These are phyloP conservation scores for Drosophila yooni DNA, from an alignment of 2,888 invertebrate species.

Conservation along the genomic window DNA sequence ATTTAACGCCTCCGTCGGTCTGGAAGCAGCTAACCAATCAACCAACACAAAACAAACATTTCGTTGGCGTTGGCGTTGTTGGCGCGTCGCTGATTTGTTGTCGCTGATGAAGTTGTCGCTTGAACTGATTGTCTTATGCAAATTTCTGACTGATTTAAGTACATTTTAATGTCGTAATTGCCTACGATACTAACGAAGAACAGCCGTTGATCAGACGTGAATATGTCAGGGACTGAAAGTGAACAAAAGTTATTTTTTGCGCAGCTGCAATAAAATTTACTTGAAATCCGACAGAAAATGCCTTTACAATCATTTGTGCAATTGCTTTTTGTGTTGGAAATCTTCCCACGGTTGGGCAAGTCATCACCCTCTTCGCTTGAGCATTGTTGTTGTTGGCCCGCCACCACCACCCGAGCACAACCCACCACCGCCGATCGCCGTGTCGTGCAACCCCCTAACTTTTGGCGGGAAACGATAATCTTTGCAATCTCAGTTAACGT, in stretches of 20 bases:
- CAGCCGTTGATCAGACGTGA: conserved; percentile 27
- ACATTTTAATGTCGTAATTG: conserved; percentile 69
- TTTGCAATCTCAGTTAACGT: conserved; percentile 58
- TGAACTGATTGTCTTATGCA: conserved; percentile 63
- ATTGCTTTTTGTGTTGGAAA: conserved; percentile 69
- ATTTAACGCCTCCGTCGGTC: conserved; percentile 47
- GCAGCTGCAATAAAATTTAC: conserved; percentile 73
- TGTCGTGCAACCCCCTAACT: conserved; percentile 74
- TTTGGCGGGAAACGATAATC: conserved; percentile 72
- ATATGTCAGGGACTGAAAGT: conserved; percentile 33
- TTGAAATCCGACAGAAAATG: conserved; percentile 50
- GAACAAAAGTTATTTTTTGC: conserved; percentile 33
- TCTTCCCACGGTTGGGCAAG: conserved; percentile 81
- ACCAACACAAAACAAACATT: conserved; percentile 50
- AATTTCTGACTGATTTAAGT: conserved; percentile 61
- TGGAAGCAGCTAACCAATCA: conserved; percentile 53
- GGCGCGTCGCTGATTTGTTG: conserved; percentile 73
- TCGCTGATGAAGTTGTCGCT: conserved; percentile 75
- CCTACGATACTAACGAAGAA: conserved; percentile 58
- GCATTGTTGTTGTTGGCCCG: conserved; percentile 45
- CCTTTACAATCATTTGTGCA: conserved; percentile 52
- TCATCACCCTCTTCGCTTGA: conserved; percentile 75
- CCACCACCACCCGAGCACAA: conserved; percentile 70
- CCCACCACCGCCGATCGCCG: conserved; percentile 66
- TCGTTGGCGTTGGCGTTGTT: conserved; percentile 55